phyloP scores from a whole-genome alignment of 2,888 invertebrate species.

The Torymus aiolomorphi region DNA sequence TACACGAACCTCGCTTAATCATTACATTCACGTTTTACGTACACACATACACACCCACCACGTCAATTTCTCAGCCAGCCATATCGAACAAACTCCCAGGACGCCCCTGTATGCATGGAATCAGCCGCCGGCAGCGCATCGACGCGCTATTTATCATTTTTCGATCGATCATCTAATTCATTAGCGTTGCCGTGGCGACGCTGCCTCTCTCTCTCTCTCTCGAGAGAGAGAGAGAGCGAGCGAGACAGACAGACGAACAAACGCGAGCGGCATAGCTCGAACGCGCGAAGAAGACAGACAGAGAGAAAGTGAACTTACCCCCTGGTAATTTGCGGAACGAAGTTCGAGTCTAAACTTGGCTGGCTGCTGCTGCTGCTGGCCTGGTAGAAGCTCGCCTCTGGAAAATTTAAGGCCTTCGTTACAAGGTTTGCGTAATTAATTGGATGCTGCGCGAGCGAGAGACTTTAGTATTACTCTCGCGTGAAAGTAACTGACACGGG shows the following conservation, averaged over 20 bases:
- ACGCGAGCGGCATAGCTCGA: not conserved
- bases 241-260: not conserved
- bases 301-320: slow-evolving; percentile 57
- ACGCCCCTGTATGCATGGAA: too few relatives aligned
- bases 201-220: too few relatives aligned
- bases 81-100: too few relatives aligned
- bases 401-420: slow-evolving; percentile 50
- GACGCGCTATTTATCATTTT: not conserved
- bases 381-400: slow-evolving; percentile 46
- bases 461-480: slow-evolving; percentile 4
- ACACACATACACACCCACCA: too few relatives aligned
- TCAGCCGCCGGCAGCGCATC: too few relatives aligned
- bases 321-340: slow-evolving; percentile 52
- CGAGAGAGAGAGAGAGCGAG: not conserved
- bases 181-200: slow-evolving; percentile 4
- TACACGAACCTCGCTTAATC: too few relatives aligned
- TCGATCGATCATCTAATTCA: slow-evolving; percentile 40
- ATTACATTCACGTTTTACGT: too few relatives aligned
- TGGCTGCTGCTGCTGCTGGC: slow-evolving; percentile 10
- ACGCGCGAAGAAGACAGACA: not conserved
- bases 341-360: slow-evolving; percentile 55
- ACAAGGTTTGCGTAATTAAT: slow-evolving; percentile 52
- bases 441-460: slow-evolving; percentile 20
- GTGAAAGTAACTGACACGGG: too few relatives aligned
- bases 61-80: too few relatives aligned